Percentiles rank a stretch among this genome's conserved stretches.
Conservation (phyloP, 2,113 vertebrate species). For the Bucco capensis region DNA sequence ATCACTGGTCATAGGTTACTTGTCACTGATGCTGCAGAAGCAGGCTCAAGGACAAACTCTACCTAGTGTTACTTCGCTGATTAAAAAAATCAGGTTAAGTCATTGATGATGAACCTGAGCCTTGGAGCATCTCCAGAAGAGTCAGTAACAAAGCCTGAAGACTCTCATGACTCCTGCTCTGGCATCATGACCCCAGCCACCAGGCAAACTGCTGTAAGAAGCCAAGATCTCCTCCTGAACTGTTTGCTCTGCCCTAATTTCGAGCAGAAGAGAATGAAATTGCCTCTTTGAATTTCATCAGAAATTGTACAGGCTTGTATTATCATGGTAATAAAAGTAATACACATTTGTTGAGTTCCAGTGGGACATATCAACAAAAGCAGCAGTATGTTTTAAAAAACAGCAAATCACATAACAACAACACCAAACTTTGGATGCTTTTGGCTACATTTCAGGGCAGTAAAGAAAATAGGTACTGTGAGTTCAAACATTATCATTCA, state of each 20-base stretch:
- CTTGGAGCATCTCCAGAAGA: background rate
- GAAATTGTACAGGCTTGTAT: background rate
- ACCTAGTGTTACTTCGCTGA: background rate
- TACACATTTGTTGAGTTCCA: background rate
- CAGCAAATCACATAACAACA: background rate
- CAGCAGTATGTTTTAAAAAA: background rate
- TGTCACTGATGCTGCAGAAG: background rate
- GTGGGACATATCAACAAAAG: background rate
- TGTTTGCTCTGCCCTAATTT: background rate
- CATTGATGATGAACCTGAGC: background rate
- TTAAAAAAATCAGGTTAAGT: background rate
- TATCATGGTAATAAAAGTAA: background rate
- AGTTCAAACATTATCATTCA: slow-evolving; percentile 7
- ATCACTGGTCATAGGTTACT: background rate
- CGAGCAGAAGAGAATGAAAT: background rate
- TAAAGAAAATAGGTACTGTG: background rate
- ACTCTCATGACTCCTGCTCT: background rate
- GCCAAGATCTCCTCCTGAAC: background rate
- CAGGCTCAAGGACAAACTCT: background rate
- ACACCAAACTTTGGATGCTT: background rate
- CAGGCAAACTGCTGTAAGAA: background rate
- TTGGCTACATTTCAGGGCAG: background rate
- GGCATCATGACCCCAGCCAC: background rate
- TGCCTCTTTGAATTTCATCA: background rate
- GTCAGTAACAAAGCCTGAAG: background rate